These are phyloP conservation scores for Gouania willdenowi DNA, from an alignment of 2,797 vertebrate genomes.

Conservation along the genomic window DNA sequence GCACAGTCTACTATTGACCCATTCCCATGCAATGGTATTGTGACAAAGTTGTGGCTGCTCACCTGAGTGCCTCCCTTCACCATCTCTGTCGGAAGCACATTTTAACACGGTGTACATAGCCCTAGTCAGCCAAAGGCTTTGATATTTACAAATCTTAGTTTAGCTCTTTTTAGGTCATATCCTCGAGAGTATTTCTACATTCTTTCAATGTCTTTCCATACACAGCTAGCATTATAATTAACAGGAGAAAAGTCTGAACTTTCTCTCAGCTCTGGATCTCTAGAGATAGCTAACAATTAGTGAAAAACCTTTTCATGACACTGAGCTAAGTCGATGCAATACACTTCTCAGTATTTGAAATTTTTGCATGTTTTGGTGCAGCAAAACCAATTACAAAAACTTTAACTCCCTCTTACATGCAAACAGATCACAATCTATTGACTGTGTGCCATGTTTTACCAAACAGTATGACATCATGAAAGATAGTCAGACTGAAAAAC, in stretches of 20 bases:
- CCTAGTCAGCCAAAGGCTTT: slow-evolving; percentile 25
- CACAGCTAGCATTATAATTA: slow-evolving; percentile 32
- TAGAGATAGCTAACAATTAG: slow-evolving; percentile 72
- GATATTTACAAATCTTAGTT: slow-evolving; percentile 38
- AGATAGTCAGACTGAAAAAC: no score
- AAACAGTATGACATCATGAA: no score
- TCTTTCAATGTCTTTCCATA: slow-evolving; percentile 3
- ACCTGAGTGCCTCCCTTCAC: slow-evolving; percentile 46
- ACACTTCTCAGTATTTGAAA: no score
- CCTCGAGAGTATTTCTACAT: slow-evolving; percentile 1
- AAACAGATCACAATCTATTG: slow-evolving; percentile 55
- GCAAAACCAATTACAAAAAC: no score
- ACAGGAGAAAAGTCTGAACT: slow-evolving; percentile 63
- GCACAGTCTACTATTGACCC: slow-evolving; percentile 56
- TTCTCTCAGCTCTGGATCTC: slow-evolving; percentile 77
- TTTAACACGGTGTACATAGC: slow-evolving; percentile 16
- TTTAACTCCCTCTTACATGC: no score
- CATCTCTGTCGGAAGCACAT: slow-evolving; percentile 37
- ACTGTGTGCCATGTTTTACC: slow-evolving; percentile 38
- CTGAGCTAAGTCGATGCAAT: slow-evolving; percentile 4
- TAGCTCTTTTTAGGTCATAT: slow-evolving; percentile 24
- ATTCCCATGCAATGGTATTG: slow-evolving; percentile 38
- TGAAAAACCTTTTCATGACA: slow-evolving; percentile 6
- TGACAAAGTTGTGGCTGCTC: slow-evolving; percentile 47
- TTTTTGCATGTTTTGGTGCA: no score